A percentile compares a stretch with the other conserved stretches of the same genome.
phyloP scores from a whole-genome alignment of 2,113 vertebrate species.

The Glareola pratincola region DNA sequence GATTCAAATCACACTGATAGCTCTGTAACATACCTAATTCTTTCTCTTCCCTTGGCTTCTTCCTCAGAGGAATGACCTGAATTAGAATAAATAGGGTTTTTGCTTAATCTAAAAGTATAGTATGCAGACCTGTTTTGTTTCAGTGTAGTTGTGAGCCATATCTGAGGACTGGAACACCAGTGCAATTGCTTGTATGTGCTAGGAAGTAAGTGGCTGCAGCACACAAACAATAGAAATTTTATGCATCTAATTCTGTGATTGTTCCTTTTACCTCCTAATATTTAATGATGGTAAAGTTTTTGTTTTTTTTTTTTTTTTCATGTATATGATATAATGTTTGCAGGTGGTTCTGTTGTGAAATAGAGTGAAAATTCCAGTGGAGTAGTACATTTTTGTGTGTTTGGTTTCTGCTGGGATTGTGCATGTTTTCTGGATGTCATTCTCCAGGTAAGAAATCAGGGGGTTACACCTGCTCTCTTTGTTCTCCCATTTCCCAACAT shows the following conservation, averaged over 20 bases:
- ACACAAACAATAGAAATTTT: not conserved
- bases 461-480: not conserved
- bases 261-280: not conserved
- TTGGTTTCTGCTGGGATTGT: not conserved
- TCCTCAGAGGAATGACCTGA: not conserved
- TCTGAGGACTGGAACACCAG: not conserved
- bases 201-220: not conserved
- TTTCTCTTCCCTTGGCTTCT: not conserved
- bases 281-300: not conserved
- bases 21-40: not conserved
- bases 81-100: not conserved
- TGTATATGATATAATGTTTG: not conserved
- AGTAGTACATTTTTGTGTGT: not conserved
- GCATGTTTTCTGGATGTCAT: not conserved
- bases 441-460: not conserved
- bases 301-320: not conserved
- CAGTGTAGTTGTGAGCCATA: not conserved
- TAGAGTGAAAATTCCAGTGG: not conserved
- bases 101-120: not conserved
- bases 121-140: not conserved
- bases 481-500: not conserved
- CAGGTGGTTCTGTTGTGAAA: not conserved
- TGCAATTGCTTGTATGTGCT: not conserved
- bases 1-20: not conserved
- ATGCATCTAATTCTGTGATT: not conserved